Conservation (phyloP, 2,888 invertebrate genomes). For the Mythimna loreyi region DNA sequence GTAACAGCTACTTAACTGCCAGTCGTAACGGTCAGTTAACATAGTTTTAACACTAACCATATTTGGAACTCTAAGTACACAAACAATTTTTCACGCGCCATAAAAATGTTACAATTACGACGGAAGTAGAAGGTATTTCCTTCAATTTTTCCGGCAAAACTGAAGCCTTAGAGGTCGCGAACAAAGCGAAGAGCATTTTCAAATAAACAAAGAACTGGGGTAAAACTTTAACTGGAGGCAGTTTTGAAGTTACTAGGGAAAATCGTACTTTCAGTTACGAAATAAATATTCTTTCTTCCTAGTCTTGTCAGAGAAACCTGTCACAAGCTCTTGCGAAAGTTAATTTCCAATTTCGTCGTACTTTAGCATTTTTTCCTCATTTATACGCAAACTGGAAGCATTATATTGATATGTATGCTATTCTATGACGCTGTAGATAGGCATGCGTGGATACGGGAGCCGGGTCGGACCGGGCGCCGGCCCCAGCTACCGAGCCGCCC, state of each 20-base stretch:
- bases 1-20: conserved; percentile 31
- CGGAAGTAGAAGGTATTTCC: conserved; percentile 34
- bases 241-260: conserved; percentile 2
- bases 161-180: conserved; percentile 9
- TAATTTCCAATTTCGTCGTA: conserved; percentile 14
- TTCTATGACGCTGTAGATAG: conserved; percentile 11
- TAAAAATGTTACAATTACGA: conserved; percentile 11
- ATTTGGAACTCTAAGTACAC: conserved; percentile 32
- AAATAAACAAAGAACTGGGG: conserved; percentile 1
- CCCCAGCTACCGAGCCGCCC: conserved; percentile 72
- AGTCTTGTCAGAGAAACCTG: conserved; percentile 3
- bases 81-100: conserved; percentile 29
- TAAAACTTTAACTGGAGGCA: conserved; percentile 5
- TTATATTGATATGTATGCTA: conserved; percentile 14
- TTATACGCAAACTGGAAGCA: background rate
- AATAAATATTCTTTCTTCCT: conserved; percentile 2
- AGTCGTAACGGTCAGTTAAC: conserved; percentile 42
- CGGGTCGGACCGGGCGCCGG: conserved; percentile 46
- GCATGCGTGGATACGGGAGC: conserved; percentile 32
- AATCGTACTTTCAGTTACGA: background rate
- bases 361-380: conserved; percentile 15
- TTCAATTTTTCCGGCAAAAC: conserved; percentile 8
- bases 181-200: background rate
- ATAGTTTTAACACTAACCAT: conserved; percentile 33
- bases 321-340: background rate